Percentiles rank a stretch among this genome's conserved stretches.
phyloP scores from a whole-genome alignment of 2,113 vertebrate genomes.

The Pseudorectes ferrugineus region DNA sequence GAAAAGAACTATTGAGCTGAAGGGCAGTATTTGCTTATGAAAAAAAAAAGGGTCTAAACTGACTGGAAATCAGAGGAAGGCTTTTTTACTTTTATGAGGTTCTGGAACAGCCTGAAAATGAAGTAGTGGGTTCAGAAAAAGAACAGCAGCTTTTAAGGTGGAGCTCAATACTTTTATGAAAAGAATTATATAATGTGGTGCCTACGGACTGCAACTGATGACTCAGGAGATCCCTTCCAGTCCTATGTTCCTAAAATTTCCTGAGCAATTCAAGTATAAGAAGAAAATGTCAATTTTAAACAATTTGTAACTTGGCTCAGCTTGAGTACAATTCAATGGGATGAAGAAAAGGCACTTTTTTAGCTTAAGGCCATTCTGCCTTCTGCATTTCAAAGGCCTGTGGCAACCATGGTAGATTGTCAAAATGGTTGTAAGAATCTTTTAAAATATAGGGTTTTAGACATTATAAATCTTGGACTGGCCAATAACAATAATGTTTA shows the following conservation, averaged over 20 bases:
- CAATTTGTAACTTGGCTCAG: neutral
- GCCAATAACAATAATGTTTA: neutral
- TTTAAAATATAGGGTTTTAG: neutral
- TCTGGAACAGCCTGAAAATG: neutral
- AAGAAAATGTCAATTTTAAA: slow-evolving; percentile 13
- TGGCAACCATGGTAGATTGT: neutral
- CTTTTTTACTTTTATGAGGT: neutral
- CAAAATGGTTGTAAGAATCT: neutral
- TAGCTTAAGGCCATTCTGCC: neutral
- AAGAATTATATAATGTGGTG: neutral
- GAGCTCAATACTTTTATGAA: neutral
- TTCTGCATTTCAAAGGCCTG: slow-evolving; percentile 24
- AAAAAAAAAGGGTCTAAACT: neutral
- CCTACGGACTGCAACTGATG: neutral
- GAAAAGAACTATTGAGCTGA: neutral
- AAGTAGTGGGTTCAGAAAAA: neutral
- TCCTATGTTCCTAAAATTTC: neutral
- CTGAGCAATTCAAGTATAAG: neutral
- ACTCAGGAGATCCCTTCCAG: slow-evolving; percentile 3
- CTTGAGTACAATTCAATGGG: neutral
- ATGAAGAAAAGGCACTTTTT: slow-evolving; percentile 1
- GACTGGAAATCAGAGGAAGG: neutral
- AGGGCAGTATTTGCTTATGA: neutral
- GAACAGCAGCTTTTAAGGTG: neutral
- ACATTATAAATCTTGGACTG: neutral